Evolutionary conservation across 2,113 vertebrate species (phyloP).

Genomic region (Spea multiplicata): DNA sequence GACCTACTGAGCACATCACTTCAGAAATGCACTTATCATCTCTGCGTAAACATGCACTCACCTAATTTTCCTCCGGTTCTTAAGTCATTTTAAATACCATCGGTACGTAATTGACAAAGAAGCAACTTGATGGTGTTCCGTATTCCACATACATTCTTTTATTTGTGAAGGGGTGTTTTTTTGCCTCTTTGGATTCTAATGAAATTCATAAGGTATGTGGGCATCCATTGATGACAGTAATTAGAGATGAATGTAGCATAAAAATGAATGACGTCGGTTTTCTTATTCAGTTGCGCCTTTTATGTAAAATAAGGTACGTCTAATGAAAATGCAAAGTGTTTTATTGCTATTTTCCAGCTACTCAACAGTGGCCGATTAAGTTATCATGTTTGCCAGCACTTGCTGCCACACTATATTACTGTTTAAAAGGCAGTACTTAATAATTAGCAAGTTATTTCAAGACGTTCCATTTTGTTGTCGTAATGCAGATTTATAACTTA

Average conservation of each 20-base stretch:
- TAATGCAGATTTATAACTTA: no score
- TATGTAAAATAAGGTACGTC: conserved; percentile 22
- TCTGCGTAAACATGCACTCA: no score
- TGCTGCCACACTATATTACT: not conserved
- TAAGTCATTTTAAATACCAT: no score
- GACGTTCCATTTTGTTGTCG: not conserved
- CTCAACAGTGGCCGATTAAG: conserved; percentile 17
- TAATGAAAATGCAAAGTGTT: conserved; percentile 29
- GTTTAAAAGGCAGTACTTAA: not conserved
- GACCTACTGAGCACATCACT: no score
- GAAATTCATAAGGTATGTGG: conserved; percentile 14
- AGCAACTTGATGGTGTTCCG: not conserved
- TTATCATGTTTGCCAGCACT: conserved; percentile 14
- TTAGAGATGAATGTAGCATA: conserved; percentile 6
- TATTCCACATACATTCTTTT: not conserved
- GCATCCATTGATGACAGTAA: conserved; percentile 4
- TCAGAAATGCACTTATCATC: no score
- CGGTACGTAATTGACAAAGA: not conserved
- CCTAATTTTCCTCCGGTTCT: no score
- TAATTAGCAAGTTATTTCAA: conserved; percentile 23
- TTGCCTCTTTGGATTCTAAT: not conserved
- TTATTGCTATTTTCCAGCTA: conserved; percentile 7
- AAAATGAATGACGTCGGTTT: conserved; percentile 22
- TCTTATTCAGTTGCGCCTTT: conserved; percentile 5
- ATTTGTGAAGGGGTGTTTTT: not conserved